A percentile compares a stretch with the other conserved stretches of the same genome.
Conservation (phyloP, 92 coral and sea anemone species). For the Porites rus region DNA sequence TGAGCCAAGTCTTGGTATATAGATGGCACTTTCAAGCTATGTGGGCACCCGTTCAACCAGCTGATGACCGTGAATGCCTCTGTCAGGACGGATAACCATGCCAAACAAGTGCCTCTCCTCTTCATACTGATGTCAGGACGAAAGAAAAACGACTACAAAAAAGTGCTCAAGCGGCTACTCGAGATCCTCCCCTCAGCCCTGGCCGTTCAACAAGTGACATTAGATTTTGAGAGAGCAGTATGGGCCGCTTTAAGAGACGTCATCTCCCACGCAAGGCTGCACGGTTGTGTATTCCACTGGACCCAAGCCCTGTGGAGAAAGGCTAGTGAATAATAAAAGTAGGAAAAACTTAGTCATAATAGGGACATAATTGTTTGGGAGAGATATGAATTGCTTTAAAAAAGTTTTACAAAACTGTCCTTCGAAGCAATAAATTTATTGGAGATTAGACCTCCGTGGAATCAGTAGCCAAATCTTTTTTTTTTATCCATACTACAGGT, state of each 20-base stretch:
- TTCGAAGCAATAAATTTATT: background rate
- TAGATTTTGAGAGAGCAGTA: conserved; percentile 2
- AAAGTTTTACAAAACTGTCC: conserved; percentile 10
- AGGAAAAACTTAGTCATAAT: conserved; percentile 2
- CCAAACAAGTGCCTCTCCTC: conserved; percentile 23
- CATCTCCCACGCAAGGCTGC: conserved; percentile 11
- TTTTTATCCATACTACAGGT: conserved; percentile 13
- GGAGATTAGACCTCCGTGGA: background rate
- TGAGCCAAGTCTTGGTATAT: conserved; percentile 38
- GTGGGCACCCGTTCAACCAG: conserved; percentile 11
- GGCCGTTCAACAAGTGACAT: conserved; percentile 21
- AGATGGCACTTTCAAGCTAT: conserved; percentile 10
- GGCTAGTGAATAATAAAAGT: conserved; percentile 2
- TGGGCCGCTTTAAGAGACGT: conserved; percentile 6
- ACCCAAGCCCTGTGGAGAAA: conserved; percentile 15
- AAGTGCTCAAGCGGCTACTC: conserved; percentile 12
- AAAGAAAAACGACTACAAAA: conserved; percentile 10
- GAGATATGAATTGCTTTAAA: background rate
- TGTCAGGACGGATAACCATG: conserved; percentile 5
- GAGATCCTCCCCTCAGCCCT: conserved; percentile 21
- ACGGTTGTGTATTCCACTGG: conserved; percentile 5
- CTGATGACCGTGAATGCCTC: conserved; percentile 16
- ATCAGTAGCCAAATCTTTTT: conserved; percentile 8
- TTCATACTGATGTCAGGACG: conserved; percentile 23
- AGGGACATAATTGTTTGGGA: background rate